These are phyloP conservation scores for Syrrhaptes paradoxus DNA, from an alignment of 2,113 vertebrate species.

Conservation along the genomic window DNA sequence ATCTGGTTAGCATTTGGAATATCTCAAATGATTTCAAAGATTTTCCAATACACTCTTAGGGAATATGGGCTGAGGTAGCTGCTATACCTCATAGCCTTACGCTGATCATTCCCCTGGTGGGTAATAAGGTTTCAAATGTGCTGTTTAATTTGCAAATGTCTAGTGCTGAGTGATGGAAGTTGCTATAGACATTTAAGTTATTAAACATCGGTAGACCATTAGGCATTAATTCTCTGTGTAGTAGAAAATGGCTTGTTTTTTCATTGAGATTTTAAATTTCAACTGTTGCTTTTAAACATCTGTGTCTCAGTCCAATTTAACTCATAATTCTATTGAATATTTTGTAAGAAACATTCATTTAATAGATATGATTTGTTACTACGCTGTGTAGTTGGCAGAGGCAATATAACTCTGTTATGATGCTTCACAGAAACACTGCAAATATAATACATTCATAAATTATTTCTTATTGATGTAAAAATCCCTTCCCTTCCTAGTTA, in stretches of 20 bases:
- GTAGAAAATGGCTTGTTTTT: neutral
- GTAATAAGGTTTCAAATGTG: neutral
- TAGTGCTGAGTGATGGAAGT: neutral
- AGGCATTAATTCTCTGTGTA: neutral
- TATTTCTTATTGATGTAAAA: conserved; percentile 20
- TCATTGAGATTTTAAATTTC: neutral
- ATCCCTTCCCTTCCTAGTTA: neutral
- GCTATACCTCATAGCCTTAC: neutral
- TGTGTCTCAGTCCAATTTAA: neutral
- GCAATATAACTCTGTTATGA: neutral
- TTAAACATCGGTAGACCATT: neutral
- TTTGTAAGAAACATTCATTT: neutral
- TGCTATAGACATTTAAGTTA: neutral
- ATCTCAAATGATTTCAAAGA: neutral
- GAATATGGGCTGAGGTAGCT: neutral
- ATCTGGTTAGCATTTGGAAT: neutral
- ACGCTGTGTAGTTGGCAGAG: neutral
- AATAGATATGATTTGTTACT: neutral
- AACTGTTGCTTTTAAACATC: neutral
- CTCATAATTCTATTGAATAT: neutral
- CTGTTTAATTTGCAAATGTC: neutral
- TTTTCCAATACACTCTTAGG: neutral
- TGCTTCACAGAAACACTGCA: neutral
- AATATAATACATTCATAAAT: neutral
- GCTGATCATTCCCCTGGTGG: neutral